Evolutionary conservation across 1,140 invertebrate genomes (phyloP), one percentile per base, ranked within the genome.

Genomic region (Eumaeus atala): DNA sequence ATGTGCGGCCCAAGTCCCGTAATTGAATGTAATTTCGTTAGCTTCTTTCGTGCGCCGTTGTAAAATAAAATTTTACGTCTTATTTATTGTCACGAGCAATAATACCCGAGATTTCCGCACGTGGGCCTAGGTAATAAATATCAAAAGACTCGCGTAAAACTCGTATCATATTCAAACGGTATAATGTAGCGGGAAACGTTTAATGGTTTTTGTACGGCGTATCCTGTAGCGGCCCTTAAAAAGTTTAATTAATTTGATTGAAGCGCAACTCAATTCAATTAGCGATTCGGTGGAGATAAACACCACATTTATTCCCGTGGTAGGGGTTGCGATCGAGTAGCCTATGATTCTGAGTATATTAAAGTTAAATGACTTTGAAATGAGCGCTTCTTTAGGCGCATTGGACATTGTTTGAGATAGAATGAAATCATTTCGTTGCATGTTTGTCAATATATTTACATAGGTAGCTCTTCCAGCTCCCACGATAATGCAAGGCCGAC

Each of bases 1-100:
- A 86, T 86, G 79, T 73, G 70, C 76, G 69, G 76, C 66, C 73
- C 63, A 59, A 67, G 64, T 71, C 64, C 59, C 66, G 70, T 83
- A 84, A 86, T 86, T 86, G 83, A 84, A 86, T 84, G 79, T 83
- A 84, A 86, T 86, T 86, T 81, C 76, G 77, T 81, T 82, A 76
- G 75, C 74, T 79, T 79, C 82, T 84, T 80, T 79, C 80, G 73
- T 79, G 78, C 81, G 74, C 70, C 56, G 83, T 66, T 83, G 73
- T 83, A 86, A 84, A 86, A 86, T 86, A 84, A 84, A 83, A 84
- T 81, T 84, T 84, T 74, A 86, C 70, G 76, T 77, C 74, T 77
- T 83, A 84, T 86, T 83, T 84, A 84, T 81, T 78, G 74, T 79
- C 70, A 66, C 65, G 67, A 70, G 67, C 72, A 72, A 78, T 76